Conservation (phyloP, 1,140 invertebrate genomes). For the Teleogryllus occipitalis region DNA sequence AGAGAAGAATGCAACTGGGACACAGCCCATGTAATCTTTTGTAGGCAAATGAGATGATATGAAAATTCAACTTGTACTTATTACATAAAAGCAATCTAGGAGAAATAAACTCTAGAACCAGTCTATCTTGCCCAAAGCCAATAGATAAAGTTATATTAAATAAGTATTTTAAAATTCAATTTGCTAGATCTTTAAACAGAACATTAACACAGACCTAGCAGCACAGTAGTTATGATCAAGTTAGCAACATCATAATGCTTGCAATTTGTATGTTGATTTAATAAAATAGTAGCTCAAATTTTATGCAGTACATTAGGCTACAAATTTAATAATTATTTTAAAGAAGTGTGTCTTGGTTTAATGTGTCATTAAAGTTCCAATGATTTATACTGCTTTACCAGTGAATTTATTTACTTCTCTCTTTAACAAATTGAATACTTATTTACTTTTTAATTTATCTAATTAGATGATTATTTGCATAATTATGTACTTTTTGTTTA, state of each 20-base stretch:
- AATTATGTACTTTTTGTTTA: slow-evolving; percentile 11
- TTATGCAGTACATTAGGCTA: neutral
- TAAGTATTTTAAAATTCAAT: neutral
- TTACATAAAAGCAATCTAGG: slow-evolving; percentile 12
- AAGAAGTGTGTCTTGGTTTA: neutral
- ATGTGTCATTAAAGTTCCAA: neutral
- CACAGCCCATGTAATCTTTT: neutral
- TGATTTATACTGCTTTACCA: neutral
- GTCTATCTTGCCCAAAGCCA: slow-evolving; percentile 12
- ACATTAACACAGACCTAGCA: slow-evolving; percentile 12
- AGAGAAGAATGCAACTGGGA: slow-evolving; percentile 7
- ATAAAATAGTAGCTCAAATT: neutral
- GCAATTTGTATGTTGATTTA: neutral
- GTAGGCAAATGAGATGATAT: neutral
- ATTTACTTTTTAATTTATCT: neutral
- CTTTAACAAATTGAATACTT: neutral
- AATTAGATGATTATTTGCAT: neutral
- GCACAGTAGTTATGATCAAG: neutral
- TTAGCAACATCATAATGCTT: neutral
- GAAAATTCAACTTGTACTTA: neutral
- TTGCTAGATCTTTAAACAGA: slow-evolving; percentile 7
- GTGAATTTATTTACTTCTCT: neutral
- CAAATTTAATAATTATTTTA: slow-evolving; percentile 2
- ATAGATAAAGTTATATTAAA: slow-evolving; percentile 2
- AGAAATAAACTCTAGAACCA: slow-evolving; percentile 17